Conservation (phyloP, 1,140 invertebrate species). For the Drosophila eugracilis region DNA sequence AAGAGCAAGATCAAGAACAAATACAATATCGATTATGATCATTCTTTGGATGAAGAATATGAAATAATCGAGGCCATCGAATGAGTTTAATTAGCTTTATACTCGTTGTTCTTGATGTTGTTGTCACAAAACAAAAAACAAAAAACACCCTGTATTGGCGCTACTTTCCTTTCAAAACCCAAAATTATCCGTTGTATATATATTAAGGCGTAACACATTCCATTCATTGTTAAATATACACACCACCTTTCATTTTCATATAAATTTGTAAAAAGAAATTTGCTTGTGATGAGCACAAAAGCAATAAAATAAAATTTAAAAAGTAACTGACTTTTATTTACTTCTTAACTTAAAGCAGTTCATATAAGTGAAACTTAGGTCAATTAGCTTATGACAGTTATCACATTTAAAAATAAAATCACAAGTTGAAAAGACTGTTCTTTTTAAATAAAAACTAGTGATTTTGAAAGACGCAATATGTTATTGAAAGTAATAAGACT, state of each 20-base stretch:
- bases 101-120: slow-evolving; percentile 47
- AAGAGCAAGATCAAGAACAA: slow-evolving; percentile 84
- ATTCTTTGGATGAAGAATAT: slow-evolving; percentile 85
- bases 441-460: too few relatives aligned
- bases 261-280: slow-evolving; percentile 25
- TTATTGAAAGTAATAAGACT: too few relatives aligned
- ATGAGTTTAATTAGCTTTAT: slow-evolving; percentile 48
- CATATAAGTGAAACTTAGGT: background rate
- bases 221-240: slow-evolving; percentile 47
- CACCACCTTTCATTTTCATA: slow-evolving; percentile 23
- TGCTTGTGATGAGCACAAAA: slow-evolving; percentile 17
- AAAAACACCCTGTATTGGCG: slow-evolving; percentile 21
- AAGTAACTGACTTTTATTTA: background rate
- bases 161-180: slow-evolving; percentile 9
- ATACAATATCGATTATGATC: slow-evolving; percentile 84
- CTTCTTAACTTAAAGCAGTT: background rate
- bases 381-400: background rate
- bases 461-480: too few relatives aligned
- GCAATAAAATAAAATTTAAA: slow-evolving; percentile 12
- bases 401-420: background rate
- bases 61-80: slow-evolving; percentile 85
- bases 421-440: background rate
- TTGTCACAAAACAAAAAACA: slow-evolving; percentile 18
- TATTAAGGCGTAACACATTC: slow-evolving; percentile 17
- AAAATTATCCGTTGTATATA: slow-evolving; percentile 45